phyloP scores from a whole-genome alignment of 2,888 invertebrate genomes.

The Microplitis manilae region DNA sequence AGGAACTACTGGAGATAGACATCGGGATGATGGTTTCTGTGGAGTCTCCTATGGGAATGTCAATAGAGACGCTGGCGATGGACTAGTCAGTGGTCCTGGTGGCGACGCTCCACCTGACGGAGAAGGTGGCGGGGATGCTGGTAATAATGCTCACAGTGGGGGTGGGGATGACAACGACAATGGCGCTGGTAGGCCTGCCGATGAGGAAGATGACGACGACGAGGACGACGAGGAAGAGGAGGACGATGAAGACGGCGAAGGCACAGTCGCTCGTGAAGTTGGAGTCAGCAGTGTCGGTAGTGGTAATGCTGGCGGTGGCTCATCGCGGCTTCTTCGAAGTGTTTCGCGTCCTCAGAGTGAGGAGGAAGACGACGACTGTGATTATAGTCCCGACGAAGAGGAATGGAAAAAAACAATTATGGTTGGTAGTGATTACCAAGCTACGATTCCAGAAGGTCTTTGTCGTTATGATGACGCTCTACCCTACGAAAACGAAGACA shows the following conservation, averaged over 20 bases:
- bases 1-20: conserved; percentile 13
- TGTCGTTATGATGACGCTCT: conserved; percentile 94
- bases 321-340: conserved; percentile 67
- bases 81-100: conserved; percentile 32
- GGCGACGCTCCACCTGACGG: conserved; percentile 31
- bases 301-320: conserved; percentile 62
- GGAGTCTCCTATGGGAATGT: conserved; percentile 27
- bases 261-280: conserved; percentile 40
- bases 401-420: conserved; percentile 95
- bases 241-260: conserved; percentile 35
- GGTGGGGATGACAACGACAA: conserved; percentile 68
- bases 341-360: conserved; percentile 85
- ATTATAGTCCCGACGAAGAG: conserved; percentile 88
- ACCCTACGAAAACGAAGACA: conserved; percentile 96
- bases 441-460: conserved; percentile 92
- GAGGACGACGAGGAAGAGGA: conserved; percentile 48
- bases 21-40: conserved; percentile 8
- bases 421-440: conserved; percentile 96
- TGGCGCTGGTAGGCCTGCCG: conserved; percentile 63
- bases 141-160: conserved; percentile 71
- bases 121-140: conserved; percentile 44
- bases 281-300: conserved; percentile 48
- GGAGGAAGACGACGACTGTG: conserved; percentile 86
- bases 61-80: conserved; percentile 27
- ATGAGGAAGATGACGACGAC: conserved; percentile 58